Evolutionary conservation across 1,140 invertebrate species (phyloP), one percentile per base, ranked within the genome.

Genomic region (Procambarus clarkii): DNA sequence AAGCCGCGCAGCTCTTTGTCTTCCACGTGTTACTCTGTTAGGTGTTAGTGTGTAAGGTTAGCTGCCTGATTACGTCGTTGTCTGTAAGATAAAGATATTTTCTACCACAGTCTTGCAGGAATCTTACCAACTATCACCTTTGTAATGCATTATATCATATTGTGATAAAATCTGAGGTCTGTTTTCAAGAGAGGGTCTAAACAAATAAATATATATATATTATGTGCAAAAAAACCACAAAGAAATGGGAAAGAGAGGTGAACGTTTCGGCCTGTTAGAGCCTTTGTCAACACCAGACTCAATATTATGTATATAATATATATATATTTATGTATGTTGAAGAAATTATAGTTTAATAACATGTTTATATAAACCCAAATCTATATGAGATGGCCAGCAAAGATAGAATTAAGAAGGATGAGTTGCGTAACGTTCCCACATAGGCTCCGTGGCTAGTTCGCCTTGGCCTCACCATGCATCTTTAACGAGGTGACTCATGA

Each of bases 21-120:
- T 88, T 88, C 86, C 76, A 79, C 69, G 86, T 88, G 86, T 88
- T 88, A 79, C 50, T 34, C 58, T 80, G 86, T 88, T 88, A 88
- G 4, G 34, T 88, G 86, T 88, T 88, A 88, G 50, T 60, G 76
- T 88, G 86, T 88, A 88, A 88, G 86, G 86, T 58, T 88, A 88
- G 86, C n/a, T 88, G 86, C 86, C 86, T 88, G 76, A n/a, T 60
- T 64, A 86, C 24, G 46, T 88, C 76, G 44, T 80, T 88, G 86
- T 88, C 77, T 88, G 86, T 88, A 78, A 88, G 86, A 79, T 88
- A 58, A 60, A 74, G 46, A 60, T 79, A 78, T 80, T 80, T 78
- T 88, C 34, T 80, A 60, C 76, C 77, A 80, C 86, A 88, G 86
- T 80, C 86, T 88, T 80, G 74, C 24, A 80, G 86, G 86, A 88